A percentile compares a stretch with the other conserved stretches of the same genome.
Evolutionary conservation across 2,888 invertebrate genomes (phyloP).

Genomic region (Dione juno): DNA sequence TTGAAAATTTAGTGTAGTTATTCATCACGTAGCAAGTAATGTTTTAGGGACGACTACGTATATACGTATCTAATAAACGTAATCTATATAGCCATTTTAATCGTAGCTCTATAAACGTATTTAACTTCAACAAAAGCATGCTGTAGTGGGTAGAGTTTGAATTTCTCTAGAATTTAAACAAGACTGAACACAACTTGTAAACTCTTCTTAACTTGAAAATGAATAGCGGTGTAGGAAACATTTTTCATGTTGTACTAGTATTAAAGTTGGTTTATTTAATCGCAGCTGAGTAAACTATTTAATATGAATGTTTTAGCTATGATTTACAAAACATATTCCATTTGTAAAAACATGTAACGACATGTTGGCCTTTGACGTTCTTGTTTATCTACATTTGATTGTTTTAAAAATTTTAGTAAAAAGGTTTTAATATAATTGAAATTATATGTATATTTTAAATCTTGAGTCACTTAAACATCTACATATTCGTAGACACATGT

Average conservation of each 20-base stretch:
- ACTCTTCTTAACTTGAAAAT: conserved; percentile 32
- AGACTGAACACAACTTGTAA: conserved; percentile 60
- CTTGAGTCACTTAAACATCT: too few relatives aligned
- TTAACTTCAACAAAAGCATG: conserved; percentile 64
- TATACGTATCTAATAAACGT: conserved; percentile 45
- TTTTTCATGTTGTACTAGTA: conserved; percentile 17
- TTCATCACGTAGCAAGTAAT: conserved; percentile 46
- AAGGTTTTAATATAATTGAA: too few relatives aligned
- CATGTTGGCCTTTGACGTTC: conserved; percentile 64
- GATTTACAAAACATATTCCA: conserved; percentile 7
- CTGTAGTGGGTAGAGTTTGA: conserved; percentile 66
- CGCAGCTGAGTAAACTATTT: conserved; percentile 6
- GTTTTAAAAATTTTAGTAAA: too few relatives aligned
- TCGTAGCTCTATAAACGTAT: conserved; percentile 43
- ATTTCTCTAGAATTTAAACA: conserved; percentile 69
- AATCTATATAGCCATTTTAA: conserved; percentile 46
- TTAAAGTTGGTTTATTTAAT: conserved; percentile 17
- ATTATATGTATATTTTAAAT: too few relatives aligned
- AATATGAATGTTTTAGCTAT: conserved; percentile 3
- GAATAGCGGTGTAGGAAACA: conserved; percentile 28
- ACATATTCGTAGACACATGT: too few relatives aligned
- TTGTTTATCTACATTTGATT: conserved; percentile 47
- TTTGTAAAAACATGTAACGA: conserved; percentile 23
- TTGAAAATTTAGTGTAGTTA: conserved; percentile 59
- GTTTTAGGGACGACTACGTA: conserved; percentile 44